Evolutionary conservation across 2,888 invertebrate genomes (phyloP), one percentile per base, ranked within the genome.

Genomic region (Ophion costatus): DNA sequence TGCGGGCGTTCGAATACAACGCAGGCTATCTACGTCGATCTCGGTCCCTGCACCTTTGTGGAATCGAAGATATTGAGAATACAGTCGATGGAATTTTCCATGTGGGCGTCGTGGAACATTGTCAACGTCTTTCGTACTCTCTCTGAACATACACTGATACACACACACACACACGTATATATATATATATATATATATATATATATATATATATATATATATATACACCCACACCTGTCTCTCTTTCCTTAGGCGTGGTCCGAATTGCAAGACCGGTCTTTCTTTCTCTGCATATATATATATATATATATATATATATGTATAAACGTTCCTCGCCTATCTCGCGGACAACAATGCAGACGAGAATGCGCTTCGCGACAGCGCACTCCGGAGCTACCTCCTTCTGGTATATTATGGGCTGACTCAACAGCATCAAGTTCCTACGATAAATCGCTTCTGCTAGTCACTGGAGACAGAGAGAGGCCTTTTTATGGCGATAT

Each of bases 251-350:
- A 84, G 84, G 84, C 82, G 84, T 82, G 84, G 84, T 79, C 66
- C 66, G 66, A 84, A 84, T 84, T 84, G 84, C 84, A 63, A 78
- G 75, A 84, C 84, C 75, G 84, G 82, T 81, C 64, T 66, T 81
- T 81, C 80, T 81, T 73, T 59, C 71, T 70, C 20, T 74, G 14
- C 56, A 38, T 66, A n/a, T 66, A 67, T 45, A 33, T 24, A 42
- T 45, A 61, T 42, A 74, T 59, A 59, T 22, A 63, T 61, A 61
- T 61, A 24, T 61, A 6, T 24, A 24, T 61, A 33, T 64, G 33
- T 64, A 33, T 33, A n/a, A 11, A 64, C 64, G 33, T 75, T 57
- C 67, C 38, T 78, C 77, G 73, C 74, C 74, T 84, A 84, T 78
- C 81, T 70, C 45, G 59, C 61, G 69, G 51, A 33, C 74, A 82